A percentile compares a stretch with the other conserved stretches of the same genome.
Conservation (phyloP, 92 coral and sea anemone genomes). For the Paragorgia papillata region DNA sequence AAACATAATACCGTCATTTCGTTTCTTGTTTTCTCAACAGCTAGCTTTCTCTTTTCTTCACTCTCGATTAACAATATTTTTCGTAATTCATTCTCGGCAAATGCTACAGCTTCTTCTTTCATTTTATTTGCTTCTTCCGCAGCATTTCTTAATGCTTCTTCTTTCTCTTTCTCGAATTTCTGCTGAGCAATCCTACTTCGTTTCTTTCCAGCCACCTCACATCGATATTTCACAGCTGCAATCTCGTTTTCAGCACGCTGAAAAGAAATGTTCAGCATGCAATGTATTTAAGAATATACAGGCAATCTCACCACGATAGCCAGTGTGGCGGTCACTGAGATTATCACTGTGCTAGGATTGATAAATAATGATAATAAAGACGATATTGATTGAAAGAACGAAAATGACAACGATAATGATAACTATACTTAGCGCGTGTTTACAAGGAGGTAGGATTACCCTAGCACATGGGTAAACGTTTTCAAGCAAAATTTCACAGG, state of each 20-base stretch:
- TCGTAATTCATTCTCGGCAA: constrained; percentile 66
- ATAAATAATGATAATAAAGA: too few species aligned
- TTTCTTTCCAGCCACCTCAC: constrained; percentile 95
- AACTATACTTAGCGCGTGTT: too few species aligned
- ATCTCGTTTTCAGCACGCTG: constrained; percentile 85
- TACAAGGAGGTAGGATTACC: too few species aligned
- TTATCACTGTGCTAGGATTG: too few species aligned
- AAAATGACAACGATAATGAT: too few species aligned
- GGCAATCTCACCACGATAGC: too few species aligned
- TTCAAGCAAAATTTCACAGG: too few species aligned
- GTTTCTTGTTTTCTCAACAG: constrained; percentile 72
- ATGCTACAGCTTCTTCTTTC: constrained; percentile 70
- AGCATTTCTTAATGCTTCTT: constrained; percentile 72
- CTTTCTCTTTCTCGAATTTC: constrained; percentile 69
- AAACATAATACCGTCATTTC: constrained; percentile 78
- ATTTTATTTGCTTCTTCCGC: constrained; percentile 71
- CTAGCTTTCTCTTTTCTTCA: constrained; percentile 74
- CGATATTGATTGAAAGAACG: too few species aligned
- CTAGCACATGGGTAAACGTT: too few species aligned
- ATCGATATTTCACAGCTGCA: constrained; percentile 88
- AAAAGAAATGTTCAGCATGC: background rate
- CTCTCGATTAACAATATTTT: constrained; percentile 71
- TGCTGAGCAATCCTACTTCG: constrained; percentile 77
- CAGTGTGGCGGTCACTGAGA: too few species aligned
- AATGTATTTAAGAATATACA: too few species aligned